Base-by-base conservation (phyloP, 2,888 invertebrate genomes). In the Digitonthophagus gazella region DNA sequence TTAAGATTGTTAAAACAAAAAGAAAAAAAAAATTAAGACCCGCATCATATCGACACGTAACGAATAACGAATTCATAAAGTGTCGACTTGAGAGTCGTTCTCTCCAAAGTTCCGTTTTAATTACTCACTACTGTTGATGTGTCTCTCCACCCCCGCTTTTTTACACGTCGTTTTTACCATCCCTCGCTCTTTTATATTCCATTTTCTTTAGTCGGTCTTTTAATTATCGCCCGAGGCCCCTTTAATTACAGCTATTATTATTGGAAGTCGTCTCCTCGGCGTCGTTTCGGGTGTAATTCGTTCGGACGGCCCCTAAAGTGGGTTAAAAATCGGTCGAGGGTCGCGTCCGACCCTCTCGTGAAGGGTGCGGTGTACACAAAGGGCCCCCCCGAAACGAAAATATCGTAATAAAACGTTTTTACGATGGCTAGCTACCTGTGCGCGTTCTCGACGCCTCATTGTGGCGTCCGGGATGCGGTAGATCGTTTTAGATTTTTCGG, bases 61-160 rank as follows among this genome's bases (percentile, higher is more conserved):
- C 61, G 61, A 18, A 61, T 19, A 61, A 61, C 61, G 19, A n/a
- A 61, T n/a, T 19, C 5, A 15, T 18, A 61, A n/a, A 61, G 61
- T 19, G 61, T 44, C 28, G 28, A 44, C 28, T 44, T 44, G 15
- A 61, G 61, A n/a, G 61, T 19, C 61, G 28, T 44, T 14, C 57
- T 19, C 61, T 15, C 6, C 57, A 57, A 61, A 61, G 19, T 61
- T 61, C 8, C 18, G 18, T 20, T 20, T 61, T 61, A 61, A 61
- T 61, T 61, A 61, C 61, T 61, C 20, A 61, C 61, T 61, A 61
- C 61, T 61, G 61, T 61, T 61, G 61, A 61, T 61, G 61, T 61
- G 61, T 61, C 61, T 61, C 61, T 18, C 18, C 61, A 61, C 20
- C 28, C 28, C 28, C 28, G 28, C 28, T 44, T 44, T 44, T 44